Conservation (phyloP, 2,888 invertebrate species). For the Dasypolia templi region DNA sequence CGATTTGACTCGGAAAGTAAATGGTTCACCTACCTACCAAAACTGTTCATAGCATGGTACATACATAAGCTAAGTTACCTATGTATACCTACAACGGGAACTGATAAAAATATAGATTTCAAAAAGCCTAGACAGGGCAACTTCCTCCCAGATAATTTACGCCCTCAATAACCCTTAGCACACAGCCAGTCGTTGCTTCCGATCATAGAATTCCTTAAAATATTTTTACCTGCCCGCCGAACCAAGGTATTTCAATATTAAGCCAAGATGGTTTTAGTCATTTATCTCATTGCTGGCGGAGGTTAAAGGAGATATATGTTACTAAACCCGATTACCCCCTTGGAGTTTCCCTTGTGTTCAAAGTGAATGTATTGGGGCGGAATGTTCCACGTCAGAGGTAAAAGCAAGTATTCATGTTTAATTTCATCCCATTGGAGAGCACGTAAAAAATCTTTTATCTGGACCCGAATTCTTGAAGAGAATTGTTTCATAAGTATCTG, state of each 20-base stretch:
- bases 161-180: constrained; percentile 11
- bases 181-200: constrained; percentile 22
- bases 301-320: constrained; percentile 77
- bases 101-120: neutral
- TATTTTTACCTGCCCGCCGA: constrained; percentile 52
- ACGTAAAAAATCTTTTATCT: constrained; percentile 85
- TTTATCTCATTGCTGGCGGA: constrained; percentile 78
- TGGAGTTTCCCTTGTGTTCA: constrained; percentile 86
- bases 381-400: constrained; percentile 89
- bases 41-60: neutral
- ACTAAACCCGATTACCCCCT: constrained; percentile 83
- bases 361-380: constrained; percentile 87
- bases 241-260: constrained; percentile 72
- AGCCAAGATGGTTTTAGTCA: constrained; percentile 75
- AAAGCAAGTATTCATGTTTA: constrained; percentile 89
- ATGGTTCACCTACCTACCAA: neutral
- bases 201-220: constrained; percentile 53
- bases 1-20: neutral
- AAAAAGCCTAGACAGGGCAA: neutral
- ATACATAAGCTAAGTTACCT: neutral
- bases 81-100: too few species aligned
- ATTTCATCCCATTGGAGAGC: constrained; percentile 84
- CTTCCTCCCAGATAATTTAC: neutral
- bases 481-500: constrained; percentile 63
- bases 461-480: constrained; percentile 82